Evolutionary conservation across 2,797 vertebrate genomes (phyloP).

Genomic region (Bovichtus diacanthus): DNA sequence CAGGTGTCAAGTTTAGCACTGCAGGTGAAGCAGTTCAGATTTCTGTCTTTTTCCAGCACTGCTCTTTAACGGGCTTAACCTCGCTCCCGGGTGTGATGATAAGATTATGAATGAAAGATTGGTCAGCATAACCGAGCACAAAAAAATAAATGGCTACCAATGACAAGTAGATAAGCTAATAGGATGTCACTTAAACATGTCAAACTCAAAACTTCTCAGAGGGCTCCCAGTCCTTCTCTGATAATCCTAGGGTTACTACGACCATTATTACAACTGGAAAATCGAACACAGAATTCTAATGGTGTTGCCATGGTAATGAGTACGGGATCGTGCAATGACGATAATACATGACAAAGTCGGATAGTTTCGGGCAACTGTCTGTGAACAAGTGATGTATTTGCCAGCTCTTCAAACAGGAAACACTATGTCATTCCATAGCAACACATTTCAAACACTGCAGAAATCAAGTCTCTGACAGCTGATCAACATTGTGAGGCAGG

Average conservation of each 20-base stretch:
- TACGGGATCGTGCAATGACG: not conserved
- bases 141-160: not conserved
- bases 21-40: slow-evolving; percentile 68
- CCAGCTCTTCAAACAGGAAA: slow-evolving; percentile 3
- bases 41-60: slow-evolving; percentile 39
- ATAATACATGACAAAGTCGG: not conserved
- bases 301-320: slow-evolving; percentile 39
- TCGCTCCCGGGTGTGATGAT: not conserved
- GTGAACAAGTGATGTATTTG: slow-evolving; percentile 18
- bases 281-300: not conserved
- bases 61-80: slow-evolving; percentile 20
- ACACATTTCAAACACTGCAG: slow-evolving; percentile 1
- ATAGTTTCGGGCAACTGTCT: slow-evolving; percentile 7
- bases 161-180: not conserved
- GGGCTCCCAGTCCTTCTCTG: not conserved
- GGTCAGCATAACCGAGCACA: not conserved
- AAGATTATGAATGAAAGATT: slow-evolving; percentile 7
- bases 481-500: not conserved
- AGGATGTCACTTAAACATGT: not conserved
- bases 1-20: slow-evolving; percentile 69
- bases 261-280: slow-evolving; percentile 12
- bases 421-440: not conserved
- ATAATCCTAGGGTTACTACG: not conserved
- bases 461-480: not conserved
- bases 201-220: not conserved